These are phyloP conservation scores for Nasua narica DNA, from an alignment of 2,797 vertebrate genomes.

Conservation along the genomic window DNA sequence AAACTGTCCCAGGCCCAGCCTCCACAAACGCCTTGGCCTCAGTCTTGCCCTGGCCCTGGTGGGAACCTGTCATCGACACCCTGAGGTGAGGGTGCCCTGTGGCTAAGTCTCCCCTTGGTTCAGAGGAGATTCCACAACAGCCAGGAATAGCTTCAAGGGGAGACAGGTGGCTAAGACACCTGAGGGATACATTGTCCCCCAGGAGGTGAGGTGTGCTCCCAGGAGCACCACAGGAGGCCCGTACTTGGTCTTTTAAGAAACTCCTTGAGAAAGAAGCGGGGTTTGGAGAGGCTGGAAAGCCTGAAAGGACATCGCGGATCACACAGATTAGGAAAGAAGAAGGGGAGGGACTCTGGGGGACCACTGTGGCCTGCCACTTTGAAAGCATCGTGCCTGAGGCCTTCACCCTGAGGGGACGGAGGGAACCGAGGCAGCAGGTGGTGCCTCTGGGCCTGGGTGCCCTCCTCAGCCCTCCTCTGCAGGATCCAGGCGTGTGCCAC, in stretches of 20 bases:
- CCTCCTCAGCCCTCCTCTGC: background rate
- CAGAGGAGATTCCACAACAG: background rate
- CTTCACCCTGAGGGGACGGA: background rate
- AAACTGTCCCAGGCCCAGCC: background rate
- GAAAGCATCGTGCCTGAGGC: background rate
- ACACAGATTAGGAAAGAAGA: background rate
- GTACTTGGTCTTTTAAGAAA: background rate
- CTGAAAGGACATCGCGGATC: background rate
- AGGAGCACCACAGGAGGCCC: background rate
- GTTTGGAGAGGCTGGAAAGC: background rate
- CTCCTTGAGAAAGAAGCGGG: background rate
- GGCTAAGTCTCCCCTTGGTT: background rate
- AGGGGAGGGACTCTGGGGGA: background rate
- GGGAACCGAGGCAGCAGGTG: background rate
- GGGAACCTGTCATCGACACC: background rate
- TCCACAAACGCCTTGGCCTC: background rate
- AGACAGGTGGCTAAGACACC: background rate
- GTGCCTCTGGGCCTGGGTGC: background rate
- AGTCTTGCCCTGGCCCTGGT: background rate
- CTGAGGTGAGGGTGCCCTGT: background rate
- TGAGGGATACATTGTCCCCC: background rate
- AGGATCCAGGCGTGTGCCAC: accelerated
- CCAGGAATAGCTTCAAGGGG: background rate
- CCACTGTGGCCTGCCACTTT: accelerated
- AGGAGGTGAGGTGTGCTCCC: background rate